phyloP scores from a whole-genome alignment of 2,113 vertebrate genomes.

The Rhinolophus ferrumequinum region DNA sequence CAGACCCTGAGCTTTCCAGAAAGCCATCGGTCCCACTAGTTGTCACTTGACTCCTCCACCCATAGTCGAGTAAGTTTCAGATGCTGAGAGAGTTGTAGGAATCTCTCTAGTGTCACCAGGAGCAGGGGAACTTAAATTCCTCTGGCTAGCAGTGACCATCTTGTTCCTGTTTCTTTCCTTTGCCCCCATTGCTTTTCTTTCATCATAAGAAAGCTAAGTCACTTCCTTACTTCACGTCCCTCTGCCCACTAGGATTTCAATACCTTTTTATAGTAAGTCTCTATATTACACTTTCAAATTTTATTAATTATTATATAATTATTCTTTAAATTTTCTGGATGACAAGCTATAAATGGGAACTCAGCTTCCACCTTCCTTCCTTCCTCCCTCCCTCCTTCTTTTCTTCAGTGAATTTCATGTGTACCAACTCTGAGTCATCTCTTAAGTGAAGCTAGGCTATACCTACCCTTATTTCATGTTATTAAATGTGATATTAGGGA shows the following conservation, averaged over 20 bases:
- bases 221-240: neutral
- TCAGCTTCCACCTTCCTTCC: neutral
- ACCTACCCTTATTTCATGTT: constrained; percentile 36
- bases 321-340: constrained; percentile 32
- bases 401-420: constrained; percentile 20
- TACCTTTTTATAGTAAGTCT: neutral
- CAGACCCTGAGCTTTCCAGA: neutral
- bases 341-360: constrained; percentile 16
- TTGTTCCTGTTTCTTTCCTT: constrained; percentile 31
- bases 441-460: constrained; percentile 17
- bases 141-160: neutral
- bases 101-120: neutral
- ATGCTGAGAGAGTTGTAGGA: constrained; percentile 23
- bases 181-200: neutral
- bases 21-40: constrained; percentile 3
- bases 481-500: constrained; percentile 53
- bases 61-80: constrained; percentile 31
- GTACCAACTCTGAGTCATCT: constrained; percentile 29
- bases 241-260: neutral
- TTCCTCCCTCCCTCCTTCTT: neutral
- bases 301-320: neutral
- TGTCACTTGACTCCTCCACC: constrained; percentile 32
- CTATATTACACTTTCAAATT: neutral
- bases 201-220: neutral
- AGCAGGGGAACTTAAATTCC: constrained; percentile 29